Base-by-base conservation (phyloP, 2,888 invertebrate species). In the Salpingus planirostris region DNA sequence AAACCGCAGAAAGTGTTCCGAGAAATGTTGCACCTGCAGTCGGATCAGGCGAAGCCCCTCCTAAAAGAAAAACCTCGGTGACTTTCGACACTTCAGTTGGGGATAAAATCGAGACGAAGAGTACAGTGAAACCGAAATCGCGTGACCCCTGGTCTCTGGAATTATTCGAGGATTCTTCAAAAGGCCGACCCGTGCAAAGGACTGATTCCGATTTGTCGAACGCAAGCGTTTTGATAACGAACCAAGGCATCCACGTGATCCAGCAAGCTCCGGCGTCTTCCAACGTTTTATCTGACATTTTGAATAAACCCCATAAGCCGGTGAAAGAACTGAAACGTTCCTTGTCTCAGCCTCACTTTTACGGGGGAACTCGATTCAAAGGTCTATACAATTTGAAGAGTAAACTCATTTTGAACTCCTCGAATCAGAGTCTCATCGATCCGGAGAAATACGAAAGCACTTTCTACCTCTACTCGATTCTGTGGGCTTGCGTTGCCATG, bases 401-500 rank as follows among this genome's bases (percentile, higher is more conserved):
- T 21, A 43, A 43, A 25, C 35, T 50, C 13, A 50, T 37, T 29
- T 25, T 44, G 3, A 46, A 27, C 12, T 42, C 43, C 22, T 49
- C 49, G 12, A 40, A 39, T 35, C 37, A 38, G 21, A 47, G 37
- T 33, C 33, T 43, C 21, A 45, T 49, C 1, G 59, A 64, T 14
- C 66, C 71, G 31, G 59, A 58, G 21, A 62, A 62, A 35, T 71
- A 76, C 36, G 76, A 74, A 43, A 80, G 81, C 42, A 76, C 76
- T 10, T 67, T 76, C 22, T 88, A 84, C 53, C 78, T 88, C 51
- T 86, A 82, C 52, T 71, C 78, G 3, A 64, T 91, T 7, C 70
- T 90, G 45, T 90, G 88, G 69, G 83, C 82, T 2, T 89, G 91
- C 49, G 66, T 81, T 4, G 74, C 83, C 30, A 88, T 91, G 67